Base-by-base conservation (phyloP, 2,888 invertebrate species). In the Gnatocerus cornutus region DNA sequence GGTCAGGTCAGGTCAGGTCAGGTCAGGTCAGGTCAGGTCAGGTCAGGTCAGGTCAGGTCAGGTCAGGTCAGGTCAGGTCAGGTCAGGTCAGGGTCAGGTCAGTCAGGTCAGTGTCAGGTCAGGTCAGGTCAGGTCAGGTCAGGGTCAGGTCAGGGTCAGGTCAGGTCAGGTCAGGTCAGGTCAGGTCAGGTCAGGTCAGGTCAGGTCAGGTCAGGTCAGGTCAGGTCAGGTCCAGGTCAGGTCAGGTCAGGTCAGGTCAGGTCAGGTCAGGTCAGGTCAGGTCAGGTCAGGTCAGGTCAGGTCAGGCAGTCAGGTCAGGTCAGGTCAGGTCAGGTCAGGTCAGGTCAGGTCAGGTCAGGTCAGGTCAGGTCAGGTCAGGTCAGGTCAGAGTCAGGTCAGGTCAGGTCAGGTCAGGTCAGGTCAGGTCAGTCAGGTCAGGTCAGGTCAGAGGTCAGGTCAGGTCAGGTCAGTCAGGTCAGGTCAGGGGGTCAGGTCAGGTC, bases 121-220 rank as follows among this genome's bases (percentile, higher is more conserved):
- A 21, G 21, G 21, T 21, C 10, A n/a, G 13, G 41, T 41, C 41
- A 13, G 13, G 12, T 41, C 13, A 13, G 41, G 41, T 41, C 41
- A 5, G 12, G 41, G 41, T 41, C 41, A 41, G 41, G 41, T 41
- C 41, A 6, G 12, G 41, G 5, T 12, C 1, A 12, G 41, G 10
- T 41, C 13, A 41, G 41, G 41, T 41, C 41, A 41, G 41, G 41
- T 41, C 41, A 41, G 41, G 41, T 41, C 41, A 41, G 41, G 41
- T 41, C 41, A 41, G 41, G 41, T 41, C 41, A 41, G 41, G 41
- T 41, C 41, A 41, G 41, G 41, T 41, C 41, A 41, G 41, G 41
- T 41, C 41, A 41, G 41, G 41, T 41, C 41, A 41, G 41, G 41
- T 41, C 41, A 41, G 41, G 41, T 41, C 41, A 41, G 41, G 41